phyloP scores from a whole-genome alignment of 2,888 invertebrate species.

The Ptilodon capucinus region DNA sequence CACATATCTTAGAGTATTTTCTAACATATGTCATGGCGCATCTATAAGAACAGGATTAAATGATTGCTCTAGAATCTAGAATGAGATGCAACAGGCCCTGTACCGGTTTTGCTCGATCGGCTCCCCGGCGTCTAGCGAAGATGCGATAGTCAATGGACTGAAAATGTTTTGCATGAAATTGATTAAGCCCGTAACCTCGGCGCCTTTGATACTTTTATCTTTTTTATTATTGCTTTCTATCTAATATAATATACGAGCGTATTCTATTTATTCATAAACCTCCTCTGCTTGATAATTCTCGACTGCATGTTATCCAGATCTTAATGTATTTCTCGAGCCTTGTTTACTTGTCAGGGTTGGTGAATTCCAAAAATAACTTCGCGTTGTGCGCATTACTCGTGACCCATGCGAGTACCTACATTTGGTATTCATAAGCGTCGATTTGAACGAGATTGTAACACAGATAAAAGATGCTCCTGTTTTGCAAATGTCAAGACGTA shows the following conservation, averaged over 20 bases:
- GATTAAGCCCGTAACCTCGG: slow-evolving; percentile 51
- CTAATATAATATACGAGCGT: slow-evolving; percentile 5
- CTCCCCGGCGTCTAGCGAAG: slow-evolving; percentile 72
- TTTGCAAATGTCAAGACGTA: slow-evolving; percentile 60
- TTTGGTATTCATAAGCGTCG: slow-evolving; percentile 16
- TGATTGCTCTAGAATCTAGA: slow-evolving; percentile 53
- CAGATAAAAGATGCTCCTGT: slow-evolving; percentile 55
- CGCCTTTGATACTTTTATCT: slow-evolving; percentile 37
- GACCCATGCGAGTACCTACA: slow-evolving; percentile 8
- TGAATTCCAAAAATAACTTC: slow-evolving; percentile 7
- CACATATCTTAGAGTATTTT: neutral
- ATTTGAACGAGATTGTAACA: slow-evolving; percentile 35
- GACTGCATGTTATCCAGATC: neutral
- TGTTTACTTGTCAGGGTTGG: slow-evolving; percentile 1
- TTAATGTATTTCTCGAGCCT: slow-evolving; percentile 1
- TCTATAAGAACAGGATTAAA: slow-evolving; percentile 17
- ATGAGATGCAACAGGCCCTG: slow-evolving; percentile 58
- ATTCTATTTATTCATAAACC: slow-evolving; percentile 8
- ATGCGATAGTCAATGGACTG: slow-evolving; percentile 62
- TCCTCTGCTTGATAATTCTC: neutral
- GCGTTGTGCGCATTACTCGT: slow-evolving; percentile 5
- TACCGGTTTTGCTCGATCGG: slow-evolving; percentile 70
- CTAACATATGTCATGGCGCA: slow-evolving; percentile 1
- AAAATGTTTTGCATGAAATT: slow-evolving; percentile 60
- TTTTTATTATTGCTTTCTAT: slow-evolving; percentile 20